A percentile compares a stretch with the other conserved stretches of the same genome.
phyloP scores from a whole-genome alignment of 2,113 vertebrate genomes.

The Alethe diademata region DNA sequence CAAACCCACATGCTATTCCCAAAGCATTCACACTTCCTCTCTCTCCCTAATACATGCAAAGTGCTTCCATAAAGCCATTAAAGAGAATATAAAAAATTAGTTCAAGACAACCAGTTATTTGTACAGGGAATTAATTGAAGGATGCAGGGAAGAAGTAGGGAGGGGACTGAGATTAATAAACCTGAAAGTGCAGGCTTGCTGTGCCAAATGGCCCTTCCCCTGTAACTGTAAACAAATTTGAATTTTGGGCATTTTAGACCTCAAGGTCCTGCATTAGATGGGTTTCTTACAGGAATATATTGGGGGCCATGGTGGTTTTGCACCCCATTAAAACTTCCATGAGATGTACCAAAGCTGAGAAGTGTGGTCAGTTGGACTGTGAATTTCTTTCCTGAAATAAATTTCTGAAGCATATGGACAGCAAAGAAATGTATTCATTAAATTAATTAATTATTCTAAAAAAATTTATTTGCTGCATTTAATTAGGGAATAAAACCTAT shows the following conservation, averaged over 20 bases:
- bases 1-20: background rate
- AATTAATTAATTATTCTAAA: background rate
- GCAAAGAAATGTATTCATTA: background rate
- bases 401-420: background rate
- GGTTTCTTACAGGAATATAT: background rate
- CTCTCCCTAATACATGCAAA: conserved; percentile 11
- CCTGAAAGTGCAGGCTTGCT: background rate
- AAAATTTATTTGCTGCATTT: background rate
- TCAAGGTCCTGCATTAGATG: background rate
- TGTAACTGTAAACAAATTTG: conserved; percentile 7
- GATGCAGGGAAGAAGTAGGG: background rate
- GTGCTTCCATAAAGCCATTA: conserved; percentile 9
- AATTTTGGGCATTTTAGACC: background rate
- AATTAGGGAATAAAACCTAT: background rate
- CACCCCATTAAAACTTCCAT: background rate
- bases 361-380: background rate
- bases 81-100: conserved; percentile 27
- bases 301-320: background rate
- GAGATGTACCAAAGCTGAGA: background rate
- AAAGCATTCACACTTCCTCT: background rate
- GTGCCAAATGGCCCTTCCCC: conserved; percentile 3
- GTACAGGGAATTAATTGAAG: background rate
- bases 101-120: background rate
- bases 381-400: background rate
- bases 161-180: conserved; percentile 6